Conservation (phyloP, 2,797 vertebrate species). For the Hephaestus fuliginosus region DNA sequence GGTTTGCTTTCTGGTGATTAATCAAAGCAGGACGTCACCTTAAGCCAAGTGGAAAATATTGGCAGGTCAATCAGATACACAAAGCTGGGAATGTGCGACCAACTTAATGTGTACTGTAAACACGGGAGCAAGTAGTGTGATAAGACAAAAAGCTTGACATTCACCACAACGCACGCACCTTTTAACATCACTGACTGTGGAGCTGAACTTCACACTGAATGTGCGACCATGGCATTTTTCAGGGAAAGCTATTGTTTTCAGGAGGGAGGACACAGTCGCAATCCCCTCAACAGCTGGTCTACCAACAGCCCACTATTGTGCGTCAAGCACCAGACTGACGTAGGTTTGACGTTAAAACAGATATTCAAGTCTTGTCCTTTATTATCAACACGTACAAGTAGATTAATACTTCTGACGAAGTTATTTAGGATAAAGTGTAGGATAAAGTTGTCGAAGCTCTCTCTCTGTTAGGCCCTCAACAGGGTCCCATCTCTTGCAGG, state of each 20-base stretch:
- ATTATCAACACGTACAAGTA: neutral
- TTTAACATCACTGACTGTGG: neutral
- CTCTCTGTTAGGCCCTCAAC: neutral
- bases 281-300: neutral
- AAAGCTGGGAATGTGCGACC: neutral
- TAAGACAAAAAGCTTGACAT: neutral
- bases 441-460: neutral
- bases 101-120: neutral
- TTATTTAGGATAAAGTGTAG: neutral
- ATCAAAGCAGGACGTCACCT: slow-evolving; percentile 8
- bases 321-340: neutral
- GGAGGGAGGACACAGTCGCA: neutral
- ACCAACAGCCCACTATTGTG: neutral
- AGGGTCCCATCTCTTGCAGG: neutral
- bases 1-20: slow-evolving; percentile 9
- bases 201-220: neutral
- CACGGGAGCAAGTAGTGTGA: neutral
- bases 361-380: neutral
- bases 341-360: neutral
- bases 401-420: neutral
- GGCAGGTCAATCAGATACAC: too few species aligned
- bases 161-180: neutral
- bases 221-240: neutral
- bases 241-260: neutral
- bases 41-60: neutral